phyloP scores from a whole-genome alignment of 2,113 vertebrate genomes.

The Coracopsis vasa region DNA sequence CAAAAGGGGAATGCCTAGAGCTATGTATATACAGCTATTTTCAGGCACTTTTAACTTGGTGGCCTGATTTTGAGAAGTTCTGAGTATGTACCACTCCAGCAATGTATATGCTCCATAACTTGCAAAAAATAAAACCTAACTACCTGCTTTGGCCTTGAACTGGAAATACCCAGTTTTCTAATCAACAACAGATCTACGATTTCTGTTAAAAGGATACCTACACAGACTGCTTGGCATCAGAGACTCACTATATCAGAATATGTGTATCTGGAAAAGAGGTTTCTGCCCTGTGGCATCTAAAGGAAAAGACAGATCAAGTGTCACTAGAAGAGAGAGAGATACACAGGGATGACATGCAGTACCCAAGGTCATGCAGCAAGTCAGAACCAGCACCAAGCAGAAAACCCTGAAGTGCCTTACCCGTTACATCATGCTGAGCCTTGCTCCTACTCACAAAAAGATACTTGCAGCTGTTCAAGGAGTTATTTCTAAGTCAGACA shows the following conservation, averaged over 20 bases:
- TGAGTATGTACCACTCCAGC: background rate
- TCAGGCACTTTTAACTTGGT: constrained; percentile 34
- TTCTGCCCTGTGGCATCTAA: background rate
- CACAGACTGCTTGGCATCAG: background rate
- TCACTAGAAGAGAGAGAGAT: background rate
- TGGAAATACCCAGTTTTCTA: background rate
- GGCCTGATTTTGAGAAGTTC: constrained; percentile 22
- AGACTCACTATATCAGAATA: background rate
- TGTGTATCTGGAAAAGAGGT: background rate
- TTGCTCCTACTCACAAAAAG: background rate
- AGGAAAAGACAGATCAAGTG: background rate
- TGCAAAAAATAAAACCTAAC: background rate
- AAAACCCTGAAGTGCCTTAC: background rate
- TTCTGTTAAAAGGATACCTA: background rate
- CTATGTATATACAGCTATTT: constrained; percentile 37
- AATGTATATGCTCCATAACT: background rate
- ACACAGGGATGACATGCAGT: background rate
- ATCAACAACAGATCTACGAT: background rate
- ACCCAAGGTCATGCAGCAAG: background rate
- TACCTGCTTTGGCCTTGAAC: background rate
- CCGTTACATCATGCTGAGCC: background rate
- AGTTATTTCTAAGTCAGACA: background rate
- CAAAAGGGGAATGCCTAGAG: constrained; percentile 1
- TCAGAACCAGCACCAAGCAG: background rate
- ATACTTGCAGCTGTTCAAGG: background rate